Percentiles rank a stretch among this genome's conserved stretches.
Evolutionary conservation across 2,797 vertebrate species (phyloP).

Genomic region (Chelonia mydas): DNA sequence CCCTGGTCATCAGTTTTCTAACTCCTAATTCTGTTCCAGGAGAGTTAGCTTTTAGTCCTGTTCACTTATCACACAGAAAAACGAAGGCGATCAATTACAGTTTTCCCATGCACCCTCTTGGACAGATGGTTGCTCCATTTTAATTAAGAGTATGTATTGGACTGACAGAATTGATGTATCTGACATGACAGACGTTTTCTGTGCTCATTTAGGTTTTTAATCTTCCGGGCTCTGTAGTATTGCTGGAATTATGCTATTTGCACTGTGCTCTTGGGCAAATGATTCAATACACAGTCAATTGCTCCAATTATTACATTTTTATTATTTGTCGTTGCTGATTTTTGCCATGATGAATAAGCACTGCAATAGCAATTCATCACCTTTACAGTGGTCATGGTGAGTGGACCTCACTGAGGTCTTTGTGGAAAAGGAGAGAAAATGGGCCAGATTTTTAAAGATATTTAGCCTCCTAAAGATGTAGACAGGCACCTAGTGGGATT

Average conservation of each 20-base stretch:
- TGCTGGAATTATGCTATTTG: conserved; percentile 46
- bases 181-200: conserved; percentile 72
- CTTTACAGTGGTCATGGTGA: not conserved
- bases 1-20: conserved; percentile 48
- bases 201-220: conserved; percentile 68
- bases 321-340: conserved; percentile 45
- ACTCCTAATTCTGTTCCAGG: conserved; percentile 51
- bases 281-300: conserved; percentile 30
- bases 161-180: conserved; percentile 58
- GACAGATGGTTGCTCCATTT: conserved; percentile 76
- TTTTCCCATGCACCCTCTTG: conserved; percentile 66
- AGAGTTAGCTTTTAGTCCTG: conserved; percentile 16
- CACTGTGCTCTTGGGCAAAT: conserved; percentile 33
- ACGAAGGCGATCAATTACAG: conserved; percentile 58
- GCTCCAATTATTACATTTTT: conserved; percentile 40
- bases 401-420: not conserved
- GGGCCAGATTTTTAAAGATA: not conserved
- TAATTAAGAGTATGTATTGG: conserved; percentile 75
- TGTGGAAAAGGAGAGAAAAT: not conserved
- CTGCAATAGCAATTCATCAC: conserved; percentile 6
- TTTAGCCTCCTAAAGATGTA: not conserved
- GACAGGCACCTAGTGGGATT: not conserved
- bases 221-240: conserved; percentile 58
- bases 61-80: conserved; percentile 14
- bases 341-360: conserved; percentile 10